phyloP scores from a whole-genome alignment of 92 coral and sea anemone species.

The Porites cylindrica region DNA sequence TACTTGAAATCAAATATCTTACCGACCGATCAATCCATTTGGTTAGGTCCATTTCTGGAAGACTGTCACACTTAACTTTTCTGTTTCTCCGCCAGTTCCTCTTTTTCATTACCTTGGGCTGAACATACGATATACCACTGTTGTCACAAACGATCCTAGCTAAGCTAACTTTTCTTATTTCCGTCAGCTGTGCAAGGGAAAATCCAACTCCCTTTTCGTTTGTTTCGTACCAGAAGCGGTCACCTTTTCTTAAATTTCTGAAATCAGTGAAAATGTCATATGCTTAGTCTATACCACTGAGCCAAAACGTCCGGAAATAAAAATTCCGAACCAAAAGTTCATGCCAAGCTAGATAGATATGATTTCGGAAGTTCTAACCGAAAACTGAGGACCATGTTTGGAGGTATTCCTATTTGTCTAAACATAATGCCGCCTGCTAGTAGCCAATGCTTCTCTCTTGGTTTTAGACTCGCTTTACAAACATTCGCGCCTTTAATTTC shows the following conservation, averaged over 20 bases:
- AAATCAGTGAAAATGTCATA: conserved; percentile 12
- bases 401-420: no score
- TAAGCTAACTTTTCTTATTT: conserved; percentile 73
- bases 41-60: not conserved
- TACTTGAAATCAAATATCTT: no score
- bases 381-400: no score
- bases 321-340: no score
- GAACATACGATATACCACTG: conserved; percentile 66
- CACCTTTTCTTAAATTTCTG: conserved; percentile 78
- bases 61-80: not conserved
- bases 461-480: no score
- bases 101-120: conserved; percentile 11
- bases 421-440: no score
- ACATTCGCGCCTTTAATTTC: no score
- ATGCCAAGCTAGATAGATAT: no score
- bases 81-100: not conserved
- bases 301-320: no score
- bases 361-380: no score
- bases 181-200: conserved; percentile 70
- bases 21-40: not conserved
- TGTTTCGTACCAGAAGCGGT: conserved; percentile 94
- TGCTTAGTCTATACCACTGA: no score
- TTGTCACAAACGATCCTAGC: conserved; percentile 90
- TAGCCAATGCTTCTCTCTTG: no score
- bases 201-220: conserved; percentile 25